phyloP scores from a whole-genome alignment of 2,113 vertebrate genomes.

The Ariopsis seemanni region DNA sequence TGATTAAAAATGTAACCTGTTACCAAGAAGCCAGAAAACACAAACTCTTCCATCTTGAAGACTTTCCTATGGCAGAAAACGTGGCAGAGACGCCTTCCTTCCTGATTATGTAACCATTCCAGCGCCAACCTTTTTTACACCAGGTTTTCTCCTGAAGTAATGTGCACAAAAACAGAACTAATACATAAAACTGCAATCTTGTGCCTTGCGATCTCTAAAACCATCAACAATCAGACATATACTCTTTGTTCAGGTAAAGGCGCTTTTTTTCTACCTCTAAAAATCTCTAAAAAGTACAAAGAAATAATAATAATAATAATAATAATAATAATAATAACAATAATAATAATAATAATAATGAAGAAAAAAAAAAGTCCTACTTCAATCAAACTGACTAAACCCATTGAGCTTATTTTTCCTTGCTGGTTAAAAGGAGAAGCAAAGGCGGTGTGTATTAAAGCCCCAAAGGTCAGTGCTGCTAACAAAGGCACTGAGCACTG shows the following conservation, averaged over 20 bases:
- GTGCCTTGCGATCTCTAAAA: background rate
- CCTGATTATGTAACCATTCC: background rate
- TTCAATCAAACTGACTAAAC: slow-evolving; percentile 19
- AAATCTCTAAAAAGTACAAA: background rate
- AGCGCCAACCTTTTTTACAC: background rate
- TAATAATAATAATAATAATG: background rate
- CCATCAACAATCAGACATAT: background rate
- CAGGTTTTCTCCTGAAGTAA: background rate
- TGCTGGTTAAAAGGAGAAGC: slow-evolving; percentile 17
- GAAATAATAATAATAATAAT: background rate
- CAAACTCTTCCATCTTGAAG: background rate
- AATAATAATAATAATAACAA: background rate
- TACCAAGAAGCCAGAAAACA: background rate
- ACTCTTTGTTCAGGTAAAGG: background rate
- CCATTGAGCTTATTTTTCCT: slow-evolving; percentile 21
- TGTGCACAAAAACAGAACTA: background rate
- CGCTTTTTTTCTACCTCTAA: background rate
- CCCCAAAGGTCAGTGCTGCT: slow-evolving; percentile 14
- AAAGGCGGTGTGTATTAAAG: slow-evolving; percentile 41
- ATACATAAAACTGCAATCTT: background rate
- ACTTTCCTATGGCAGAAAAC: background rate
- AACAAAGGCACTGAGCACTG: slow-evolving; percentile 47
- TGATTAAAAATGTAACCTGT: background rate
- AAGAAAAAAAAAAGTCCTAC: background rate
- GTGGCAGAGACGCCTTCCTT: background rate